Conservation (phyloP, 2,113 vertebrate genomes). For the Holacanthus passer region DNA sequence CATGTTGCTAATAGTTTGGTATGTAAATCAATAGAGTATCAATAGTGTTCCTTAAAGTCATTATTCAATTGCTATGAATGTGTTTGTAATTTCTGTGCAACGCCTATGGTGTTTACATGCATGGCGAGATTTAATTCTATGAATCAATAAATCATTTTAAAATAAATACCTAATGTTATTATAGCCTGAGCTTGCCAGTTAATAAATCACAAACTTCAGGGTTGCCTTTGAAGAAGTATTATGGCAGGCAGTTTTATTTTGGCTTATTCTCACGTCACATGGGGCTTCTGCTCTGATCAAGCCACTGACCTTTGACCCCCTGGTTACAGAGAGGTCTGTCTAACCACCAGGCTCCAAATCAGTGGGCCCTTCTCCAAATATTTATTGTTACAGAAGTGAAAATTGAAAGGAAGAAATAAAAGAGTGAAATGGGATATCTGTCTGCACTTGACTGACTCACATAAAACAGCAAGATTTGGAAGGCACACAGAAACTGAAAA, state of each 20-base stretch:
- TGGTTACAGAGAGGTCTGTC: not conserved
- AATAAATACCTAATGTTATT: not conserved
- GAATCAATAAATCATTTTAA: not conserved
- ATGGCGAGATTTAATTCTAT: not conserved
- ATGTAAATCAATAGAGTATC: not conserved
- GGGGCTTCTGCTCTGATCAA: not conserved
- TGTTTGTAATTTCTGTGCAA: not conserved
- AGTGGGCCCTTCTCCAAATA: not conserved
- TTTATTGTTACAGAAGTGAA: not conserved
- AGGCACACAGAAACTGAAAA: not conserved
- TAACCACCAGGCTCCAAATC: not conserved
- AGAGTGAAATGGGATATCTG: not conserved
- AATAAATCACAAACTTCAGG: not conserved
- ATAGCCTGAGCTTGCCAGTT: not conserved
- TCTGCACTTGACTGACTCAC: not conserved
- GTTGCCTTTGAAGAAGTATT: not conserved
- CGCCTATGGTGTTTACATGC: not conserved
- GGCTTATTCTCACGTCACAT: not conserved
- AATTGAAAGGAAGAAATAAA: not conserved
- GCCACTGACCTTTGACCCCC: not conserved
- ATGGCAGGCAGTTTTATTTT: not conserved
- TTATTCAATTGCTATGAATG: not conserved
- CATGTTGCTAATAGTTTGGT: not conserved
- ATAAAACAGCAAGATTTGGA: not conserved
- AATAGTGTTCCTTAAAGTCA: not conserved